Conservation (phyloP, 1,140 invertebrate species). For the Drosophila sulfurigaster region DNA sequence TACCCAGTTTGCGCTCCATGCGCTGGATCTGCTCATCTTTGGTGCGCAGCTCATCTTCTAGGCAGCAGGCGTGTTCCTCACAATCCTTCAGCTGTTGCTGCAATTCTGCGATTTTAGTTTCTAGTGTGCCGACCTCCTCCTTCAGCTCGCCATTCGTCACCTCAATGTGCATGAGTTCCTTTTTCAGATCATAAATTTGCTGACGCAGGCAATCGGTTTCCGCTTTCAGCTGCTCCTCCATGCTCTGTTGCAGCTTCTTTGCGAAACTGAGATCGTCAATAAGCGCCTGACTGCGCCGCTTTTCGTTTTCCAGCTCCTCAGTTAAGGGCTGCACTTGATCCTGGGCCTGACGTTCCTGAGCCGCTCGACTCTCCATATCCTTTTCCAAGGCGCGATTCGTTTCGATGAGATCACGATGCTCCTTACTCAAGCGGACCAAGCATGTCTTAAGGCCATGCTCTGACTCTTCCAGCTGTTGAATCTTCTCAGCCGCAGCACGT, state of each 20-base stretch:
- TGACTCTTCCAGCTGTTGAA: slow-evolving; percentile 86
- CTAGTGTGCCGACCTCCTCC: slow-evolving; percentile 86
- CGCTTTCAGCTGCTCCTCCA: slow-evolving; percentile 84
- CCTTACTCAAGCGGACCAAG: slow-evolving; percentile 86
- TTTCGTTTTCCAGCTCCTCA: slow-evolving; percentile 73
- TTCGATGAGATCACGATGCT: slow-evolving; percentile 84
- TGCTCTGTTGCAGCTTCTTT: slow-evolving; percentile 84
- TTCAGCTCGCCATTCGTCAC: slow-evolving; percentile 87
- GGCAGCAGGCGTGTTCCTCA: slow-evolving; percentile 62
- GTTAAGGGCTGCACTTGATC: slow-evolving; percentile 59
- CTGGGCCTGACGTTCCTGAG: slow-evolving; percentile 52
- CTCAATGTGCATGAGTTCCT: slow-evolving; percentile 86
- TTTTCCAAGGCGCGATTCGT: slow-evolving; percentile 85
- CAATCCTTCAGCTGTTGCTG: slow-evolving; percentile 48
- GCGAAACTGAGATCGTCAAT: slow-evolving; percentile 73
- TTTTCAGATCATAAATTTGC: slow-evolving; percentile 85
- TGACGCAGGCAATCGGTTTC: slow-evolving; percentile 85
- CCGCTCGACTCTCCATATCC: slow-evolving; percentile 84
- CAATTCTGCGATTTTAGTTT: slow-evolving; percentile 69
- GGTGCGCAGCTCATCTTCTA: slow-evolving; percentile 76
- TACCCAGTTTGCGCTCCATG: slow-evolving; percentile 63
- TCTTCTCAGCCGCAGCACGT: slow-evolving; percentile 78
- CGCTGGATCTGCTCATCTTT: slow-evolving; percentile 72
- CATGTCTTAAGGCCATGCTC: slow-evolving; percentile 85
- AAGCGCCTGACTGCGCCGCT: slow-evolving; percentile 60